phyloP scores from a whole-genome alignment of 1,140 invertebrate genomes.

The Drosophila athabasca region DNA sequence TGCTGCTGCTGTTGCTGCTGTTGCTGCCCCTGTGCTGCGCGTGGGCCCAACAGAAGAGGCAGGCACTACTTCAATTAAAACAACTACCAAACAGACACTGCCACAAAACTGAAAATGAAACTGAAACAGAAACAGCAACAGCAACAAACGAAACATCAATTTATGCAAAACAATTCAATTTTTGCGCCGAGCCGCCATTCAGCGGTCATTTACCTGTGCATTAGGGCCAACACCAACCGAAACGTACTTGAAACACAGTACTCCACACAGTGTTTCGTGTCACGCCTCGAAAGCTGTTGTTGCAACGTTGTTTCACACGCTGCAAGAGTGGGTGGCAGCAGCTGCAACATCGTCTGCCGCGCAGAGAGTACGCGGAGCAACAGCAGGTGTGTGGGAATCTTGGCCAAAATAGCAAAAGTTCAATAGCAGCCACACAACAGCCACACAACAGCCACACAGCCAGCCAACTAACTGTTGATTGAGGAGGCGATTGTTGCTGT shows the following conservation, averaged over 20 bases:
- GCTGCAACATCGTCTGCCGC: slow-evolving; percentile 1
- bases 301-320: slow-evolving; percentile 69
- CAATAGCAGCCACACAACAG: slow-evolving; percentile 71
- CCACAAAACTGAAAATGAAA: slow-evolving; percentile 11
- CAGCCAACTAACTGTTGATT: not conserved
- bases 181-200: slow-evolving; percentile 49
- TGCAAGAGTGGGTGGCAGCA: slow-evolving; percentile 46
- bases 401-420: slow-evolving; percentile 76
- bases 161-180: slow-evolving; percentile 79
- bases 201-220: slow-evolving; percentile 68
- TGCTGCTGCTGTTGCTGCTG: slow-evolving; percentile 23
- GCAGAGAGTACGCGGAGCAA: slow-evolving; percentile 1
- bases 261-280: slow-evolving; percentile 53
- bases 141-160: slow-evolving; percentile 55
- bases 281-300: slow-evolving; percentile 62
- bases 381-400: slow-evolving; percentile 76
- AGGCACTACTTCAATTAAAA: slow-evolving; percentile 48
- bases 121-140: slow-evolving; percentile 13
- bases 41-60: slow-evolving; percentile 29
- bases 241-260: slow-evolving; percentile 54
- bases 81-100: not conserved
- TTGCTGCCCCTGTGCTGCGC: not conserved
- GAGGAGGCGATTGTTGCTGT: slow-evolving; percentile 23
- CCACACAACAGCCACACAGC: slow-evolving; percentile 28
- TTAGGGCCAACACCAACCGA: slow-evolving; percentile 50